These are phyloP conservation scores for Limnodromus scolopaceus DNA, from an alignment of 2,797 vertebrate species.

Conservation along the genomic window DNA sequence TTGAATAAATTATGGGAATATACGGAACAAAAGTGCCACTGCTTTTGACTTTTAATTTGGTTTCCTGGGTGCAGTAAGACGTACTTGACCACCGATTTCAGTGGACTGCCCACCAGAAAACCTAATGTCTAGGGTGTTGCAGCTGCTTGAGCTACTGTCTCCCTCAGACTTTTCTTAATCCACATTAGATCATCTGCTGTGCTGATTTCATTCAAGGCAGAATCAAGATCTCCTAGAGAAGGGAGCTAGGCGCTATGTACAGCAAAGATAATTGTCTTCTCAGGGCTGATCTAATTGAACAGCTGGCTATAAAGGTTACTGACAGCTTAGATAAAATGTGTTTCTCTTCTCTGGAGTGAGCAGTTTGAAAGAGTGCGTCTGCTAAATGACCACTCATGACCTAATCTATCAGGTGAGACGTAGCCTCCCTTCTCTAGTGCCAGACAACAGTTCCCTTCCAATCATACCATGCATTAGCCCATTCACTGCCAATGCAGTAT, in stretches of 20 bases:
- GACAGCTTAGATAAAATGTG: background rate
- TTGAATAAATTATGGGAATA: background rate
- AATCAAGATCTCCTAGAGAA: background rate
- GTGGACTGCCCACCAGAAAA: background rate
- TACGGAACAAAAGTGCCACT: background rate
- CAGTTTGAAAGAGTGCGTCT: background rate
- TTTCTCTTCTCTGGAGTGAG: background rate
- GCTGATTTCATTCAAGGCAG: background rate
- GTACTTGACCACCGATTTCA: background rate
- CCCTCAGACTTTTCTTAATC: background rate
- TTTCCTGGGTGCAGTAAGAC: background rate
- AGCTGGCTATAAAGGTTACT: background rate
- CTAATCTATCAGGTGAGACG: background rate
- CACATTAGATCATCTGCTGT: background rate
- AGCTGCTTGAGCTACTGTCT: background rate
- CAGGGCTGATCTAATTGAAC: background rate
- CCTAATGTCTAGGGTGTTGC: background rate
- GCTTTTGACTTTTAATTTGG: background rate
- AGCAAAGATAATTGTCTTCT: background rate
- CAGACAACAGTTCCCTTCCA: background rate
- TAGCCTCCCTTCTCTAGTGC: background rate
- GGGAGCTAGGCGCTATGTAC: background rate
- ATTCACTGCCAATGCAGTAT: background rate
- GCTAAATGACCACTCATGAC: background rate
- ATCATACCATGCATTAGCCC: background rate